Evolutionary conservation across 1,140 invertebrate genomes (phyloP), one percentile per base, ranked within the genome.

Genomic region (Thereuonema tuberculata): DNA sequence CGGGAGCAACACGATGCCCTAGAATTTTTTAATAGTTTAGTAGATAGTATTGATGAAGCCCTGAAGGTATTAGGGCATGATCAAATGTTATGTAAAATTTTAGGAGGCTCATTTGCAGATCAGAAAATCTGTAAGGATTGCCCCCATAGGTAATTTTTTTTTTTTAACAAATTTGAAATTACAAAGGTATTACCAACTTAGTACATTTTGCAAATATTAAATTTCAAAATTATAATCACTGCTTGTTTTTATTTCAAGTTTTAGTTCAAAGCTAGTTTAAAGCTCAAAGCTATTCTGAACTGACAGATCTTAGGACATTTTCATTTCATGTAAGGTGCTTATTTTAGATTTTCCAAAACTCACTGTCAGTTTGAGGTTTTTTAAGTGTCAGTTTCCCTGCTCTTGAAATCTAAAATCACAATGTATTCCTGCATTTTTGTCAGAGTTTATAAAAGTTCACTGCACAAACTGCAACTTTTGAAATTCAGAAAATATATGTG

Each of bases 121-220:
- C 95, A 99, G 74, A 99, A 98, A 78, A 98, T 98, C 66, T 98
- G 95, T 73, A 95, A 96, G 80, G 94, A 89, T 66, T 98, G 96
- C 78, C 94, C 94, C 50, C 96, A 98, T 80, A 86, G 91, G 73
- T 97, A 88, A 78, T 64, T 48, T 21, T 3, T 46, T 49, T 60
- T 15, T 57, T 24, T 53, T 0, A 25, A 27, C 26, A 46, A 24
- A 24, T 14, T 50, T 55, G 24, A 26, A 24, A 29, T 17, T 59
- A 14, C 31, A 9, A 14, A n/a, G 54, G 27, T 14, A 25, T 9
- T 62, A n/a, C n/a, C n/a, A n/a, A n/a, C n/a, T n/a, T n/a, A n/a
- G n/a, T n/a, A 23, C 5, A 21, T 47, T 26, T n/a, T 25, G 43
- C 1, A n/a, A 49, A 1, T 29, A 48, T 26, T n/a, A n/a, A n/a